These are phyloP conservation scores for Oryzias celebensis DNA, from an alignment of 2,113 vertebrate species.

Conservation along the genomic window DNA sequence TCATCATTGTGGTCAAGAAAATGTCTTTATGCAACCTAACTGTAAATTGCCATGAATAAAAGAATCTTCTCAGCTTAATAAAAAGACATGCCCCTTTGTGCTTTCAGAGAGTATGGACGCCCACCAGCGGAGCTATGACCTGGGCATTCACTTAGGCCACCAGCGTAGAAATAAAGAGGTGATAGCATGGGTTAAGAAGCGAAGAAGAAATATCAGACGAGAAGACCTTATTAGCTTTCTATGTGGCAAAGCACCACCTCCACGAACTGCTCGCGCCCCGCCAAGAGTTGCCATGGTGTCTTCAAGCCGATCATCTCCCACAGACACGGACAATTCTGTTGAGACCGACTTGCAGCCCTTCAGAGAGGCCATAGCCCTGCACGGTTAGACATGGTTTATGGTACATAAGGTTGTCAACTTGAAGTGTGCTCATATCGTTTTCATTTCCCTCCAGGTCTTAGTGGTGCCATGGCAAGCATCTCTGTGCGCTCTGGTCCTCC, in stretches of 20 bases:
- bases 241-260: constrained; percentile 96
- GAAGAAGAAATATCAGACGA: constrained; percentile 94
- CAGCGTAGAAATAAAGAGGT: constrained; percentile 98
- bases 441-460: constrained; percentile 81
- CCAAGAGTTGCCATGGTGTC: constrained; percentile 94
- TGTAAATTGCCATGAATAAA: too few relatives aligned
- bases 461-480: constrained; percentile 98
- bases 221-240: constrained; percentile 99
- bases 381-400: constrained; percentile 79
- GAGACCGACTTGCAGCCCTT: constrained; percentile 99
- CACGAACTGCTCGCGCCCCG: constrained; percentile 89
- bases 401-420: not conserved
- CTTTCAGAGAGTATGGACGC: constrained; percentile 90
- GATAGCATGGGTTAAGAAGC: constrained; percentile 98
- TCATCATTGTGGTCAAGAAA: too few relatives aligned
- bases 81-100: constrained; percentile 4
- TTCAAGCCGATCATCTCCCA: constrained; percentile 87
- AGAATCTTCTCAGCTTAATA: not conserved
- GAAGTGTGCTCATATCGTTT: not conserved
- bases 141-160: constrained; percentile 95
- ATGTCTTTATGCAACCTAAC: too few relatives aligned
- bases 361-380: constrained; percentile 98
- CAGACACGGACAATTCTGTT: constrained; percentile 93
- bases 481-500: constrained; percentile 97
- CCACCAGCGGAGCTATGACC: constrained; percentile 93